Conservation (phyloP, 2,113 vertebrate genomes). For the Ovis canadensis region DNA sequence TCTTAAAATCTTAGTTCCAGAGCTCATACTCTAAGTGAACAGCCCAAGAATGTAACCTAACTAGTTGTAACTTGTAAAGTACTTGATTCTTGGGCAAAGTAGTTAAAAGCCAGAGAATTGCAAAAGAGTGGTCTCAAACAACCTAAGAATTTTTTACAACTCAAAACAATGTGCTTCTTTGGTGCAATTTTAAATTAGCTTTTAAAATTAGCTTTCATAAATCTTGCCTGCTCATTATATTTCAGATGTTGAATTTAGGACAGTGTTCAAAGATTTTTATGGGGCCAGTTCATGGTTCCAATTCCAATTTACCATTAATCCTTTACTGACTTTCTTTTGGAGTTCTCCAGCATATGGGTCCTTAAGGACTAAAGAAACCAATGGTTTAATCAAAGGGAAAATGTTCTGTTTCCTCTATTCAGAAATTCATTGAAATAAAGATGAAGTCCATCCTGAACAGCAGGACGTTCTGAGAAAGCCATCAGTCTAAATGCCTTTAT, state of each 20-base stretch:
- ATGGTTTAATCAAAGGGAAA: conserved; percentile 68
- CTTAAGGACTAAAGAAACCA: conserved; percentile 43
- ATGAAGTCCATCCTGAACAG: conserved; percentile 49
- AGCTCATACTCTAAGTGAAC: background rate
- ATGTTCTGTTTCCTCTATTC: conserved; percentile 45
- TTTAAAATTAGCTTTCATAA: conserved; percentile 17
- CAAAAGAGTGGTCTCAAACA: background rate
- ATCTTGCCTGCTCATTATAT: background rate
- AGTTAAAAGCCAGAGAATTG: background rate
- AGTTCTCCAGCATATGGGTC: conserved; percentile 30
- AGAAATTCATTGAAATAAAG: conserved; percentile 69
- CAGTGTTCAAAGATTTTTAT: conserved; percentile 2
- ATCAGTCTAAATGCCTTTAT: conserved; percentile 55
- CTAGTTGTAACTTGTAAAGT: background rate
- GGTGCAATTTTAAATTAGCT: background rate
- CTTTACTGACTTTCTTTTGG: conserved; percentile 20
- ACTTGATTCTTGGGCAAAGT: background rate
- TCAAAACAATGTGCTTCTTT: background rate
- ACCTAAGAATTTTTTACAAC: background rate
- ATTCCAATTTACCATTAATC: conserved; percentile 6
- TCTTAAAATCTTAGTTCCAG: background rate
- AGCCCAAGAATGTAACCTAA: background rate
- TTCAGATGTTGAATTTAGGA: conserved; percentile 21
- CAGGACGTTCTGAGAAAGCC: conserved; percentile 29
- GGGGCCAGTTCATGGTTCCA: background rate